Conservation (phyloP, 2,113 vertebrate genomes). For the Brevimyrus niger region DNA sequence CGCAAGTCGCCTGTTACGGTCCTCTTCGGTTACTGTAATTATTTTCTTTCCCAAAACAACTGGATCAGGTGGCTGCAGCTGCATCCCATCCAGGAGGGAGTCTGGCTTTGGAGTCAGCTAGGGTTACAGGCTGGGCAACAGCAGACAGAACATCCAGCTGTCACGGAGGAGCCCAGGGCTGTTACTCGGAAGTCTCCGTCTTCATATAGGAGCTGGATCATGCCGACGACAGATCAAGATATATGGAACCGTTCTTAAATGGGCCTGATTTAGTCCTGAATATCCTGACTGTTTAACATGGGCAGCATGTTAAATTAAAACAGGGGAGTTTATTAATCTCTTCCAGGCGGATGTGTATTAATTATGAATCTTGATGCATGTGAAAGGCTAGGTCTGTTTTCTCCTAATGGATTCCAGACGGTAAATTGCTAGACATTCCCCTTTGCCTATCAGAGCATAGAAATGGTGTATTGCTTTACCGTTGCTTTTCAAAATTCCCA, state of each 20-base stretch:
- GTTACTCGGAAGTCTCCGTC: neutral
- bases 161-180: neutral
- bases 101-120: neutral
- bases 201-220: neutral
- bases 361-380: neutral
- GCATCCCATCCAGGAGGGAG: neutral
- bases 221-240: neutral
- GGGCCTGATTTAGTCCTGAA: neutral
- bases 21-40: neutral
- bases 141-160: neutral
- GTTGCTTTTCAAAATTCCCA: neutral
- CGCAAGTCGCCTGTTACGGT: neutral
- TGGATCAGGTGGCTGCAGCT: neutral
- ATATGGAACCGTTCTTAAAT: neutral
- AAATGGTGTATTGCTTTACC: neutral
- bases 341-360: constrained; percentile 5
- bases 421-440: neutral
- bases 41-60: neutral
- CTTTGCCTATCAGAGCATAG: neutral
- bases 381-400: neutral
- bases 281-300: neutral
- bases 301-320: neutral
- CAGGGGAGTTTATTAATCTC: neutral
- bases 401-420: neutral
- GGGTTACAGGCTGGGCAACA: neutral